Conservation (phyloP, 23 tunicate species). For the Ciona savignyi region DNA sequence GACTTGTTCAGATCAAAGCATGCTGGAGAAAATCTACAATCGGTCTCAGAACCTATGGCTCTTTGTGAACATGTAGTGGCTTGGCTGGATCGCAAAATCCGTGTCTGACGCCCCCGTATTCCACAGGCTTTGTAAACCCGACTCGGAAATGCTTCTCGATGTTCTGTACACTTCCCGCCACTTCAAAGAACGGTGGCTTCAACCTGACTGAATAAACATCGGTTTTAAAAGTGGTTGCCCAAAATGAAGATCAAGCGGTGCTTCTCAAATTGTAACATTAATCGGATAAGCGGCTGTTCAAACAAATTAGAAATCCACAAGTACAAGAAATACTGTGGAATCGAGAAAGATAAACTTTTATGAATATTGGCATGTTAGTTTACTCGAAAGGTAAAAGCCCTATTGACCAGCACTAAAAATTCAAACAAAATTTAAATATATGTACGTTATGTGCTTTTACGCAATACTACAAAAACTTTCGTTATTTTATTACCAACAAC, state of each 20-base stretch:
- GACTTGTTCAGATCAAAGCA: neutral
- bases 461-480: no score
- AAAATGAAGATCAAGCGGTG: neutral
- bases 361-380: no score
- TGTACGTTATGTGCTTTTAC: no score
- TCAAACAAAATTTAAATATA: no score
- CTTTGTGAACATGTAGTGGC: neutral
- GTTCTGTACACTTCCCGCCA: neutral
- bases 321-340: no score
- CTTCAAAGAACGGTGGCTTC: neutral
- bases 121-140: neutral
- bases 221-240: neutral
- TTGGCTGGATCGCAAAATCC: neutral
- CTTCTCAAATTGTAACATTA: no score
- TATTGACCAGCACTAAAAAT: no score
- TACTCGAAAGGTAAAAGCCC: no score
- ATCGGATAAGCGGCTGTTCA: no score
- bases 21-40: neutral
- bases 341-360: no score
- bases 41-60: neutral
- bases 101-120: neutral
- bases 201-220: neutral
- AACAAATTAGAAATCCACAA: no score
- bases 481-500: no score
- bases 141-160: neutral